Percentiles rank a stretch among this genome's conserved stretches.
phyloP scores from a whole-genome alignment of 2,113 vertebrate species.

The Toxotes chatareus region DNA sequence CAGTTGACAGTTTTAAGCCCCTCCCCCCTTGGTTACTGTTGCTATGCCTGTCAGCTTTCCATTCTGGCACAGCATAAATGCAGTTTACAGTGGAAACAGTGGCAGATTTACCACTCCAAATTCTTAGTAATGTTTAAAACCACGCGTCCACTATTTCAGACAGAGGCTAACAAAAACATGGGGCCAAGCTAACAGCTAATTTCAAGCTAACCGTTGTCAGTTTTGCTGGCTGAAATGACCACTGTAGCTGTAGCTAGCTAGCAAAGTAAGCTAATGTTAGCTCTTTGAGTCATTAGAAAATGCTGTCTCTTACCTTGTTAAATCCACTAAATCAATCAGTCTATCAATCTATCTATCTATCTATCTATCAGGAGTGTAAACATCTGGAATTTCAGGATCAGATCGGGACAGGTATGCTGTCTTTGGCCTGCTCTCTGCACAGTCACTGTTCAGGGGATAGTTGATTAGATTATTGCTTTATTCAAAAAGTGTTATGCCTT shows the following conservation, averaged over 20 bases:
- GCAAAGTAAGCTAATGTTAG: background rate
- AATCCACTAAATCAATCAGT: too few species aligned
- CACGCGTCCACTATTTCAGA: background rate
- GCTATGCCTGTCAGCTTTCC: constrained; percentile 33
- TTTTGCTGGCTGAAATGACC: background rate
- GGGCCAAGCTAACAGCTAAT: too few species aligned
- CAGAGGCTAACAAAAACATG: background rate
- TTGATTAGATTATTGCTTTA: background rate
- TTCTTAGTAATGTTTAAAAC: background rate
- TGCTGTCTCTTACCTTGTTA: too few species aligned
- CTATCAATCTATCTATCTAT: too few species aligned
- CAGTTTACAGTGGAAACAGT: background rate
- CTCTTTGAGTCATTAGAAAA: too few species aligned
- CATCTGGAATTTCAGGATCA: too few species aligned
- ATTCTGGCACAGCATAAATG: constrained; percentile 19
- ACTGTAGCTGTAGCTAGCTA: background rate
- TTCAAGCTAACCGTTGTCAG: background rate
- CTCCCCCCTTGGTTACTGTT: constrained; percentile 26
- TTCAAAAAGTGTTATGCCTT: constrained; percentile 4
- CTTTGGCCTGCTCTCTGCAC: background rate
- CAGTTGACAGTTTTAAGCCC: constrained; percentile 25
- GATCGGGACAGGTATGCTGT: background rate
- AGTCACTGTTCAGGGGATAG: background rate
- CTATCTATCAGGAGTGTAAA: background rate
- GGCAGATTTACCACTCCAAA: background rate